Conservation (phyloP, 2,888 invertebrate species). For the Drosophila ezoana region DNA sequence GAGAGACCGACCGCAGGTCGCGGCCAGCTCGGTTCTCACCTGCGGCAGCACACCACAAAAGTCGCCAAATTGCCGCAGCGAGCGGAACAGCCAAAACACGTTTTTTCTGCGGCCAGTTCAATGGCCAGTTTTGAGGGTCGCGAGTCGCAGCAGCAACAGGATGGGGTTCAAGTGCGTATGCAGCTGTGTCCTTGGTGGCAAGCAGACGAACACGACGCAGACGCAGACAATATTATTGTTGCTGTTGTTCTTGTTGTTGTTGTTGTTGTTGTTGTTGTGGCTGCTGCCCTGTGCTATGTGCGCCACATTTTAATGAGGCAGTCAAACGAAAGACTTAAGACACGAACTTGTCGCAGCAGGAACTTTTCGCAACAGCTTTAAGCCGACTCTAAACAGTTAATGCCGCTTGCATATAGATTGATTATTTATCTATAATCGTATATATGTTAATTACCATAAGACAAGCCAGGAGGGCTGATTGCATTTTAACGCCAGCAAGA, state of each 20-base stretch:
- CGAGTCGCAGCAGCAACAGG: conserved; percentile 28
- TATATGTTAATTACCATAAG: conserved; percentile 20
- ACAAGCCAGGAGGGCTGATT: conserved; percentile 42
- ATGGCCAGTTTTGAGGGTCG: conserved; percentile 73
- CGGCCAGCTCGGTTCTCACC: conserved; percentile 36
- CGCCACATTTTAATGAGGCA: conserved; percentile 49
- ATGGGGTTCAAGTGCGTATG: conserved; percentile 69
- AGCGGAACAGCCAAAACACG: conserved; percentile 59
- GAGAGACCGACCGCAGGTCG: conserved; percentile 49
- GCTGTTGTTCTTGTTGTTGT: conserved; percentile 23
- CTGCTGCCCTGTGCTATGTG: conserved; percentile 29
- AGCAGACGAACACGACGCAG: conserved; percentile 25
- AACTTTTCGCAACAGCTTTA: conserved; percentile 67
- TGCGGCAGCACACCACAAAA: conserved; percentile 44
- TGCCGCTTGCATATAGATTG: conserved; percentile 77
- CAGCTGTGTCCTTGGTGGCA: conserved; percentile 73
- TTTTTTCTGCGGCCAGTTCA: conserved; percentile 71
- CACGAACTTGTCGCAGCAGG: conserved; percentile 76
- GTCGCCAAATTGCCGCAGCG: conserved; percentile 58
- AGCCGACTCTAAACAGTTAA: conserved; percentile 60
- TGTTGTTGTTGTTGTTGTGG: conserved; percentile 6
- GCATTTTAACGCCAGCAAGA: conserved; percentile 50
- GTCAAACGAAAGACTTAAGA: conserved; percentile 75
- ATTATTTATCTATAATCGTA: conserved; percentile 53
- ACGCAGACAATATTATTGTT: background rate